These are phyloP conservation scores for Diarsia dahlii DNA, from an alignment of 2,888 invertebrate genomes.

Conservation along the genomic window DNA sequence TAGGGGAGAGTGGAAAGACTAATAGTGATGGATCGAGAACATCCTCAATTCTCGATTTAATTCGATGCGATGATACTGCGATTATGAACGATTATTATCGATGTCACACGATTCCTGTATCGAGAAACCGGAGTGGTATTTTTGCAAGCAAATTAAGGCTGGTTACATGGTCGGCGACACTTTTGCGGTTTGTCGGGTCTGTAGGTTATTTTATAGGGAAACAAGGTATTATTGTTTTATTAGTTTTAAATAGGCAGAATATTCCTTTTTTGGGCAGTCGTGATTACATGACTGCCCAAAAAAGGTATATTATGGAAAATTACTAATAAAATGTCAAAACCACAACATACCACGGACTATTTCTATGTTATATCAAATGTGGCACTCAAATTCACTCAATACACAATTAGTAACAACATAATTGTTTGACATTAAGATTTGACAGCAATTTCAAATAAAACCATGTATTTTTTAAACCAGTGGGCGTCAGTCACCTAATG, in stretches of 20 bases:
- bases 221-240: background rate
- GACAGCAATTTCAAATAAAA: background rate
- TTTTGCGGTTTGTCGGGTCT: slow-evolving; percentile 16
- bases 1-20: slow-evolving; percentile 47
- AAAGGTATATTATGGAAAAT: too few relatives aligned
- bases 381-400: too few relatives aligned
- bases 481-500: background rate
- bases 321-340: background rate
- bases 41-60: slow-evolving; percentile 74
- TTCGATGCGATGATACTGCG: slow-evolving; percentile 57
- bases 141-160: slow-evolving; percentile 48
- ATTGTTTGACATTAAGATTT: background rate
- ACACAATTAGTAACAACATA: too few relatives aligned
- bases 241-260: background rate
- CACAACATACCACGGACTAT: too few relatives aligned
- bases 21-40: slow-evolving; percentile 79
- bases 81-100: slow-evolving; percentile 63
- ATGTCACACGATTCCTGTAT: slow-evolving; percentile 56
- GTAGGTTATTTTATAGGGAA: slow-evolving; percentile 2
- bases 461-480: background rate
- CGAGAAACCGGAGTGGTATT: slow-evolving; percentile 53
- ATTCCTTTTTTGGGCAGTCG: background rate
- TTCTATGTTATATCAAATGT: too few relatives aligned
- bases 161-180: slow-evolving; percentile 23
- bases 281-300: too few relatives aligned